Conservation (phyloP, 2,888 invertebrate genomes). For the Onchidella celtica region DNA sequence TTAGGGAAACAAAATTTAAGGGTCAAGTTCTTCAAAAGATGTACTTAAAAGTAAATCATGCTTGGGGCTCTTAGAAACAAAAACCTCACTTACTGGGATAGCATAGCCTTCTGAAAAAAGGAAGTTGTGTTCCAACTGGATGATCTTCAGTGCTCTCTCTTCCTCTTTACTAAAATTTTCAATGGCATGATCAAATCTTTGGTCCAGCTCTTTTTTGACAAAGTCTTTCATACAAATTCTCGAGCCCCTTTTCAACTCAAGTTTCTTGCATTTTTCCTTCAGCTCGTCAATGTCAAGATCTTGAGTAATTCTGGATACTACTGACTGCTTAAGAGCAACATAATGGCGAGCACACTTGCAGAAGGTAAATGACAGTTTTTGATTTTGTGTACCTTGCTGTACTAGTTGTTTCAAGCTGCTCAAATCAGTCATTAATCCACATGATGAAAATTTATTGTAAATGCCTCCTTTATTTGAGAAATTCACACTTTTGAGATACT, state of each 20-base stretch:
- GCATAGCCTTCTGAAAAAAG: slow-evolving; percentile 34
- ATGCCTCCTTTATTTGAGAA: too few species aligned
- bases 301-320: not conserved
- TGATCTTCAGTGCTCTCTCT: slow-evolving; percentile 1
- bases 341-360: not conserved
- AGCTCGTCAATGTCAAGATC: not conserved
- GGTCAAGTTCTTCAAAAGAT: too few species aligned
- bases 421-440: too few species aligned
- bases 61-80: too few species aligned
- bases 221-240: not conserved
- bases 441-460: too few species aligned
- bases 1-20: too few species aligned
- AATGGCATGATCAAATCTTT: not conserved
- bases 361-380: not conserved
- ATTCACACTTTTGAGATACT: too few species aligned
- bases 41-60: too few species aligned
- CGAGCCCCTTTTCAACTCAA: not conserved
- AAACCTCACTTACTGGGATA: slow-evolving; percentile 36
- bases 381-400: too few species aligned
- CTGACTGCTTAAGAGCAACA: not conserved
- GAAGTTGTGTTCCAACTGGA: slow-evolving; percentile 38
- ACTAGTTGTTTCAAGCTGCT: too few species aligned
- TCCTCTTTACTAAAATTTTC: slow-evolving; percentile 5
- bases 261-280: not conserved
- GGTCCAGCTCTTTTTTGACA: not conserved